These are phyloP conservation scores for Drosophila gaucha DNA, from an alignment of 2,888 invertebrate species.

Conservation along the genomic window DNA sequence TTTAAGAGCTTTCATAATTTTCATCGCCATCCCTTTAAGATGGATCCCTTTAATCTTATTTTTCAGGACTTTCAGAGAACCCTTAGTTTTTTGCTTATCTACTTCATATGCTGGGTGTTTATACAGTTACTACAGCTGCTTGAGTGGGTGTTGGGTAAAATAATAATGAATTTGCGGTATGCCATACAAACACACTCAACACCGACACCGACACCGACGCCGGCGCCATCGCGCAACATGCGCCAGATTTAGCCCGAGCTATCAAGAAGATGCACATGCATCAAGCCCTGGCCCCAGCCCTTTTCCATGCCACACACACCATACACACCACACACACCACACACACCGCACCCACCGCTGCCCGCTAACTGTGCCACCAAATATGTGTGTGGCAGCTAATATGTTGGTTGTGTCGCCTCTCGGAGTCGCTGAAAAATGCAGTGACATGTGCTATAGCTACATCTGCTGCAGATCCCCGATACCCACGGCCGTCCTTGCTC, in stretches of 20 bases:
- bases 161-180: conserved; percentile 80
- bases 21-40: too few species aligned
- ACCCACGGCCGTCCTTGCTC: neutral
- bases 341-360: conserved; percentile 11
- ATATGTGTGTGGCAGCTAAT: conserved; percentile 72
- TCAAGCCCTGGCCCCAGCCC: conserved; percentile 37
- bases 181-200: conserved; percentile 73
- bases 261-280: conserved; percentile 76
- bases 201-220: conserved; percentile 36
- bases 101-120: conserved; percentile 54
- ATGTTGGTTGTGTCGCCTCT: conserved; percentile 75
- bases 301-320: conserved; percentile 13
- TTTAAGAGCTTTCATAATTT: conserved; percentile 1
- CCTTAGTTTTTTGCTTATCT: conserved; percentile 35
- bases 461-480: conserved; percentile 21
- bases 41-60: conserved; percentile 12
- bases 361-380: conserved; percentile 11
- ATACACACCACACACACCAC: too few species aligned
- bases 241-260: conserved; percentile 68
- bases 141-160: conserved; percentile 52
- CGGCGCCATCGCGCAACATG: conserved; percentile 61
- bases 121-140: conserved; percentile 35
- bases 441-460: conserved; percentile 75
- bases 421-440: conserved; percentile 75
- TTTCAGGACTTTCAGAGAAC: conserved; percentile 9